These are phyloP conservation scores for Agrotis clavis DNA, from an alignment of 2,888 invertebrate species.

Conservation along the genomic window DNA sequence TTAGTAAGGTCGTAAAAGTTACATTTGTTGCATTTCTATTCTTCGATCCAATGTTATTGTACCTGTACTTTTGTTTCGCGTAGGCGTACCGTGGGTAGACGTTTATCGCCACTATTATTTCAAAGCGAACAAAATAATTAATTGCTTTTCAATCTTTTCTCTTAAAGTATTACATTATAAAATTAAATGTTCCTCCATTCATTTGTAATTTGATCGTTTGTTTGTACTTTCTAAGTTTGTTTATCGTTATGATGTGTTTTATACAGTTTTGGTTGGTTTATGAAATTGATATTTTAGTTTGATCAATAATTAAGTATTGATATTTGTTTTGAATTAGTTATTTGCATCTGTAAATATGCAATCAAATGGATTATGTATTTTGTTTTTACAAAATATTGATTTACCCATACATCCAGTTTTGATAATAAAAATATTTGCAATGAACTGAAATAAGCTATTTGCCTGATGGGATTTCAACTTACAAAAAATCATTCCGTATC, in stretches of 20 bases:
- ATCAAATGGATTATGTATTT: not conserved
- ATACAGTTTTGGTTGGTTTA: slow-evolving; percentile 19
- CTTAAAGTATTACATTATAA: slow-evolving; percentile 58
- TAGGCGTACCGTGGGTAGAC: slow-evolving; percentile 74
- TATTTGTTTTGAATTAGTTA: slow-evolving; percentile 11
- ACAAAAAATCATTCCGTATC: too few relatives aligned
- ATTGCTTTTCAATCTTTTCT: slow-evolving; percentile 60
- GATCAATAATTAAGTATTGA: slow-evolving; percentile 3
- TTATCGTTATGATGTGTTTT: slow-evolving; percentile 38
- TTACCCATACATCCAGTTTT: too few relatives aligned
- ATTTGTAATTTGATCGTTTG: slow-evolving; percentile 39
- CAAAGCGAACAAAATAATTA: slow-evolving; percentile 60
- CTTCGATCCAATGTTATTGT: slow-evolving; percentile 38
- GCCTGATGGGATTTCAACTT: too few relatives aligned
- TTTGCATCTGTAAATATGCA: slow-evolving; percentile 3
- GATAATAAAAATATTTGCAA: too few relatives aligned
- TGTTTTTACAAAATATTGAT: not conserved
- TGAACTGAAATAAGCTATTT: too few relatives aligned
- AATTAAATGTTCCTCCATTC: slow-evolving; percentile 52
- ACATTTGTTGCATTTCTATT: slow-evolving; percentile 55
- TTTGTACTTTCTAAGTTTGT: slow-evolving; percentile 38
- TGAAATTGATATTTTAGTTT: slow-evolving; percentile 36
- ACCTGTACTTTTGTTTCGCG: slow-evolving; percentile 59
- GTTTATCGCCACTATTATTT: slow-evolving; percentile 70
- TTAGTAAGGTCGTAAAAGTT: slow-evolving; percentile 37